Evolutionary conservation across 2,797 vertebrate species (phyloP), one percentile per base, ranked within the genome.

Genomic region (Lithobates pipiens): DNA sequence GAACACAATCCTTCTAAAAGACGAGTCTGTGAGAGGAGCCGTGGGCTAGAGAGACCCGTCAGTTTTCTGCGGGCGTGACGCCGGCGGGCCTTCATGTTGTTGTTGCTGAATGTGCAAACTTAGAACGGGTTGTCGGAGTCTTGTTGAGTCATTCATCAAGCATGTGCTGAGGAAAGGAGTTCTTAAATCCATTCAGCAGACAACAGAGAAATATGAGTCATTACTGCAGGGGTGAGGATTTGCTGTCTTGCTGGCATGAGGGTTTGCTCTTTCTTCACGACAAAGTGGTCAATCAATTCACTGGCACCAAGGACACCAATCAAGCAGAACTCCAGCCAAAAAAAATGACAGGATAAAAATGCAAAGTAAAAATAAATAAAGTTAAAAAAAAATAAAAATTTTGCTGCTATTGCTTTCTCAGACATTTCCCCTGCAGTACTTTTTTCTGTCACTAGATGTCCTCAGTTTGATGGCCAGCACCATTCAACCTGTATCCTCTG

Each of bases 151-250:
- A 46, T 46, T 46, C 15, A 10, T 39, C 39, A 39, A 39, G 76
- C 65, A 78, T 78, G 76, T 78, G 76, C 76, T 78, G 76, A 32
- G 10, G 10, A 65, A 78, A 25, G 42, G n/a, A 65, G n/a, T n/a
- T 8, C 76, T 0, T 34, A 11, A 21, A 23, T 34, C 21, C 29
- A 13, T 32, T 34, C 74, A 61, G 74, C 27, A 50, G 50, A 76
- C 76, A 15, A 18, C 27, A 23, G 23, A 63, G 16, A n/a, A 63
- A 63, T 39, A 39, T 63, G 54, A 65, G 27, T 77, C 57, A 63
- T n/a, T 21, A 27, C 34, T 11, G 29, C 18, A 2, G 57, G 50
- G 1, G 16, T 63, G 18, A 34, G 54, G 5, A 0, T 32, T 18
- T 34, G 2, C 34, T 39, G 15, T 36, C 69, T 2, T 5, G 34